These are phyloP conservation scores for Nemotelus nigrinus DNA, from an alignment of 2,888 invertebrate species.

Conservation along the genomic window DNA sequence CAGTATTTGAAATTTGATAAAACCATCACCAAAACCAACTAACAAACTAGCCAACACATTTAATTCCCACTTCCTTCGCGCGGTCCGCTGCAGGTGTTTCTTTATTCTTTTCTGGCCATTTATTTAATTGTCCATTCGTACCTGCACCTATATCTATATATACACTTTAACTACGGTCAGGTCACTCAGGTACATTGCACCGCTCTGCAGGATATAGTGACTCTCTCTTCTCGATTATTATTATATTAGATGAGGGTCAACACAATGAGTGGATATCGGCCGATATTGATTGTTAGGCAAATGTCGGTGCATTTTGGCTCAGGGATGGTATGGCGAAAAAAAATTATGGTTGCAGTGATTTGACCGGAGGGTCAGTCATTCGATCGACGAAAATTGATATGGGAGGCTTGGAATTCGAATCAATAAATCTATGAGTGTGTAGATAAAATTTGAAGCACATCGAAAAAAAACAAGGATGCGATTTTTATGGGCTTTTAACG, in stretches of 20 bases:
- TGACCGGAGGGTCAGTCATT: conserved; percentile 30
- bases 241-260: conserved; percentile 36
- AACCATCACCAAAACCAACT: too few species aligned
- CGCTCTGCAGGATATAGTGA: conserved; percentile 22
- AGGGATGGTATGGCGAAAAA: conserved; percentile 40
- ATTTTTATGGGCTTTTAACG: too few species aligned
- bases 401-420: neutral
- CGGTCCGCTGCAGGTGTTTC: neutral
- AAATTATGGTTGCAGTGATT: conserved; percentile 36
- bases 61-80: too few species aligned
- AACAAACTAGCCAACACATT: too few species aligned
- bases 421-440: conserved; percentile 27
- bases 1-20: too few species aligned
- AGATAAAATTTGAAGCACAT: neutral
- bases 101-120: too few species aligned
- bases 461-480: too few species aligned
- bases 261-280: conserved; percentile 30
- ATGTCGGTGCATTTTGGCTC: conserved; percentile 41
- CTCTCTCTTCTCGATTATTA: conserved; percentile 30
- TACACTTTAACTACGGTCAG: too few species aligned
- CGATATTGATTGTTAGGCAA: conserved; percentile 39
- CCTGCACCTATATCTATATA: too few species aligned
- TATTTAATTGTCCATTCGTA: neutral
- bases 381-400: neutral
- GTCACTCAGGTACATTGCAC: neutral